A percentile compares a stretch with the other conserved stretches of the same genome.
Evolutionary conservation across 1,140 invertebrate species (phyloP).

Genomic region (Panonychus citri): DNA sequence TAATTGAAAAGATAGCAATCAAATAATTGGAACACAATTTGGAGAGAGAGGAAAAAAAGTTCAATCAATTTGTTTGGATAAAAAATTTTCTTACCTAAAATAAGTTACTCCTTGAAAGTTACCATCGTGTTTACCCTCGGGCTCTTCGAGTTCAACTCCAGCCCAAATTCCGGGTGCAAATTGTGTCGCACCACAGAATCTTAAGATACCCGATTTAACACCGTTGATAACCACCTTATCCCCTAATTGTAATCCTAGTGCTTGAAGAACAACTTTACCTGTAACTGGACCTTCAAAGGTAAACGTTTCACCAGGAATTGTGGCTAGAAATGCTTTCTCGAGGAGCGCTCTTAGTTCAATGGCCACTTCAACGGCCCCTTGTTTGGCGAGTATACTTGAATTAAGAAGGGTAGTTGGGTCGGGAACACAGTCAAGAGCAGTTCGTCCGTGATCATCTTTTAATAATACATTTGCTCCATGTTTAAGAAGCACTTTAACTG

Average conservation of each 20-base stretch:
- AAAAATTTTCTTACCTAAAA: too few relatives aligned
- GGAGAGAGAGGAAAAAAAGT: too few relatives aligned
- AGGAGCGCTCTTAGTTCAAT: conserved; percentile 21
- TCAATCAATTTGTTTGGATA: too few relatives aligned
- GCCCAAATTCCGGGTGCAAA: conserved; percentile 69
- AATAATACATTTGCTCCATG: conserved; percentile 25
- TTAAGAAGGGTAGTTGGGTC: background rate
- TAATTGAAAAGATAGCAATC: too few relatives aligned
- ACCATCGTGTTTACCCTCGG: conserved; percentile 76
- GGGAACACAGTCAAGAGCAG: conserved; percentile 19
- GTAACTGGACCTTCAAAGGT: conserved; percentile 17
- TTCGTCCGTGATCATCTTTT: conserved; percentile 24
- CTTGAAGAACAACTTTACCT: conserved; percentile 27
- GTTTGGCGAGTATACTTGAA: conserved; percentile 1
- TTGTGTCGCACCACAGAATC: conserved; percentile 44
- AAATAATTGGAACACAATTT: too few relatives aligned
- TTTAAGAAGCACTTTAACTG: conserved; percentile 25
- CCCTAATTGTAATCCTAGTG: conserved; percentile 37
- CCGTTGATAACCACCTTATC: conserved; percentile 72
- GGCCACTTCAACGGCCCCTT: conserved; percentile 18
- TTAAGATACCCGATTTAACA: conserved; percentile 53
- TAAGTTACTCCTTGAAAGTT: conserved; percentile 66
- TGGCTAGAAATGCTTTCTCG: conserved; percentile 17
- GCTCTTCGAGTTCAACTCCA: conserved; percentile 68
- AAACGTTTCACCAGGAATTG: conserved; percentile 2